Percentiles rank a stretch among this genome's conserved stretches.
Evolutionary conservation across 2,797 vertebrate genomes (phyloP).

Genomic region (Tokudaia tokunoshimensis): DNA sequence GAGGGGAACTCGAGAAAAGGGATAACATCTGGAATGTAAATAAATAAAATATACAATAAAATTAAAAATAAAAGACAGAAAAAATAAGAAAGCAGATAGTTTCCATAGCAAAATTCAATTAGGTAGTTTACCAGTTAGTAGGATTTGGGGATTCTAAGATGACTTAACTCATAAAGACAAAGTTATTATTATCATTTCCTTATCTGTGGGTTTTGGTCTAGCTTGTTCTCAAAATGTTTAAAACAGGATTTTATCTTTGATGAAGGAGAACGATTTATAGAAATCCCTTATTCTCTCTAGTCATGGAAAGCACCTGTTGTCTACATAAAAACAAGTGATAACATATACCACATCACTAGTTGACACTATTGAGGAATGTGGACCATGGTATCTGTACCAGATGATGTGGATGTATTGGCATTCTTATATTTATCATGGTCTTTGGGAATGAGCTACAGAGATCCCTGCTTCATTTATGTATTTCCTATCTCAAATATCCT

Average conservation of each 20-base stretch:
- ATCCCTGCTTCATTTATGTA: neutral
- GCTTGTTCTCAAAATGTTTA: neutral
- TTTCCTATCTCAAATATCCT: too few species aligned
- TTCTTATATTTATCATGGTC: neutral
- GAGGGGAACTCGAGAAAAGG: too few species aligned
- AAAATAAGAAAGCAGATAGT: neutral
- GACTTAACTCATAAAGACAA: neutral
- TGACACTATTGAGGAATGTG: too few species aligned
- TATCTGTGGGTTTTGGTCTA: neutral
- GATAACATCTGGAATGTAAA: too few species aligned
- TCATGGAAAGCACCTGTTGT: neutral
- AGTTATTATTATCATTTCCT: neutral
- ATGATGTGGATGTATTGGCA: neutral
- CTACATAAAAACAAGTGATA: neutral
- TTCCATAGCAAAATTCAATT: neutral
- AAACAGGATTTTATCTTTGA: neutral
- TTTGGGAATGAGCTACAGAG: neutral
- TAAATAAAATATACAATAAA: too few species aligned
- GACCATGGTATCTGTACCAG: neutral
- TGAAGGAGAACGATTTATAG: neutral
- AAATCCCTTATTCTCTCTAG: too few species aligned
- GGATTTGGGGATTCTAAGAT: too few species aligned
- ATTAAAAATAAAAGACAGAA: too few species aligned
- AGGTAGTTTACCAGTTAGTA: neutral
- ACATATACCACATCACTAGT: too few species aligned